A percentile compares a stretch with the other conserved stretches of the same genome.
phyloP scores from a whole-genome alignment of 2,797 vertebrate genomes.

The Liparis tanakae region DNA sequence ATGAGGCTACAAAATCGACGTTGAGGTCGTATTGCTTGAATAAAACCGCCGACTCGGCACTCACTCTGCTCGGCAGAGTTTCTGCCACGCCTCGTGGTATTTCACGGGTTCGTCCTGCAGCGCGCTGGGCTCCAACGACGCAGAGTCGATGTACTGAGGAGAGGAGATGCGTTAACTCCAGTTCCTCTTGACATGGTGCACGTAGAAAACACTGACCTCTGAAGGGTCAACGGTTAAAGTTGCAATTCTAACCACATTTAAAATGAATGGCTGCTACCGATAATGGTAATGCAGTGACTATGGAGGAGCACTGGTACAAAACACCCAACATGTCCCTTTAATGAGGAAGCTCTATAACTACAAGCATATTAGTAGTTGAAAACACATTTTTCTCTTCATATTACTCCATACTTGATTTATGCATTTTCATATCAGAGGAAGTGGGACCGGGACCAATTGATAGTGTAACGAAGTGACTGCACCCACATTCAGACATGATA shows the following conservation, averaged over 20 bases:
- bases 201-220: background rate
- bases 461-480: background rate
- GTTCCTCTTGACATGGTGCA: background rate
- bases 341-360: too few species aligned
- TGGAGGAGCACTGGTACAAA: too few species aligned
- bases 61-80: conserved; percentile 94
- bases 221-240: background rate
- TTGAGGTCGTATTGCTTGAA: background rate
- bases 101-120: conserved; percentile 92
- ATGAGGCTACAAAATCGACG: background rate
- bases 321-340: too few species aligned
- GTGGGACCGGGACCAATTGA: too few species aligned
- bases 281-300: too few species aligned
- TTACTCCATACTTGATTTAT: too few species aligned
- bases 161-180: background rate
- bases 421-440: too few species aligned
- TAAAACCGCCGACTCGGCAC: conserved; percentile 48
- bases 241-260: too few species aligned
- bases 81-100: conserved; percentile 97
- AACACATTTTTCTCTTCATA: too few species aligned
- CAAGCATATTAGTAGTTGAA: too few species aligned
- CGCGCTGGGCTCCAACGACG: conserved; percentile 87
- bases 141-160: conserved; percentile 89
- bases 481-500: background rate
- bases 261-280: background rate